Evolutionary conservation across 1,140 invertebrate species (phyloP).

Genomic region (Calosoma granatense): DNA sequence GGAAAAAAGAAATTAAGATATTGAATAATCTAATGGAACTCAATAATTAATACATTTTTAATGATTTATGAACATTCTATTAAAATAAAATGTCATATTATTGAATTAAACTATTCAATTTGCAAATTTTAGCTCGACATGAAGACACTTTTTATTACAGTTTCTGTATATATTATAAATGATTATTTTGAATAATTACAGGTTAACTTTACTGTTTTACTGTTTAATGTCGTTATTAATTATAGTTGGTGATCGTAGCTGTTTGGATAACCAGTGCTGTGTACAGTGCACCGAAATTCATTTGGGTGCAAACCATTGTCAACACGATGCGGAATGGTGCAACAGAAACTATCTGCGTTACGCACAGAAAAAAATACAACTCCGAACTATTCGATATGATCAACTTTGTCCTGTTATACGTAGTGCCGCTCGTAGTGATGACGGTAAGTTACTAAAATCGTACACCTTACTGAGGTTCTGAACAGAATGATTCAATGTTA

Average conservation of each 20-base stretch:
- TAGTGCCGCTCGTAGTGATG: conserved; percentile 62
- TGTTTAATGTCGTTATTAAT: conserved; percentile 24
- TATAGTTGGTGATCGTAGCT: conserved; percentile 55
- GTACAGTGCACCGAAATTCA: conserved; percentile 66
- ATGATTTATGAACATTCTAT: no score
- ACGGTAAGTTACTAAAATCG: conserved; percentile 45
- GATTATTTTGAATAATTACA: no score
- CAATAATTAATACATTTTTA: no score
- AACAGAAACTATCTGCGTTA: conserved; percentile 60
- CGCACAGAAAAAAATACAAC: conserved; percentile 61
- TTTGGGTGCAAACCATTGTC: conserved; percentile 58
- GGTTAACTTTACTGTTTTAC: no score
- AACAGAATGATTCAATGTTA: background rate
- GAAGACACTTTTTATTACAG: no score
- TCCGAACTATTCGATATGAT: conserved; percentile 64
- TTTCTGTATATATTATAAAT: no score
- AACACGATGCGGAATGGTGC: conserved; percentile 41
- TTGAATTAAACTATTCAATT: no score
- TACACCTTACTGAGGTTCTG: no score
- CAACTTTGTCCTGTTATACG: conserved; percentile 64
- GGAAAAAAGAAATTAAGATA: no score
- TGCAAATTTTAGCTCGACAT: no score
- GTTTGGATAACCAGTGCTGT: conserved; percentile 67
- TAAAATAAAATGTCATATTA: no score
- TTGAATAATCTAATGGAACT: no score